phyloP scores from a whole-genome alignment of 2,888 invertebrate genomes.

The Cremastinae sp. region DNA sequence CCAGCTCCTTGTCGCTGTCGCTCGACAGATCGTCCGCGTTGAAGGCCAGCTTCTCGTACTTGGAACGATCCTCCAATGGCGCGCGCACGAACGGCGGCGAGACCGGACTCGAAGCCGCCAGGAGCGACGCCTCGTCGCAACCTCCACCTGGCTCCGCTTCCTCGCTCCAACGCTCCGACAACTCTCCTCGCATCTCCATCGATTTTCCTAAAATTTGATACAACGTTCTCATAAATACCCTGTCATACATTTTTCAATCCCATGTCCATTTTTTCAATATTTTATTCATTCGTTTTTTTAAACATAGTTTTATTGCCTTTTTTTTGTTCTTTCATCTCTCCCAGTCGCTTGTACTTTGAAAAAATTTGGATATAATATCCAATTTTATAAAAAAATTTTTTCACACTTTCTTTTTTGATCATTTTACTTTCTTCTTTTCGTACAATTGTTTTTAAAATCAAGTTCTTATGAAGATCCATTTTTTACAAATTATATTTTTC shows the following conservation, averaged over 20 bases:
- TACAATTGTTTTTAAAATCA: too few relatives aligned
- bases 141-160: constrained; percentile 67
- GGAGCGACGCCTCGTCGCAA: constrained; percentile 80
- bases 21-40: constrained; percentile 83
- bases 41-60: constrained; percentile 88
- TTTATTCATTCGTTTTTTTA: too few relatives aligned
- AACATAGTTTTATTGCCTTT: too few relatives aligned
- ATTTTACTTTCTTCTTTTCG: too few relatives aligned
- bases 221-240: constrained; percentile 16
- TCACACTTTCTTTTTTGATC: too few relatives aligned
- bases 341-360: too few relatives aligned
- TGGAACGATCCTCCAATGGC: constrained; percentile 87
- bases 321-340: too few relatives aligned
- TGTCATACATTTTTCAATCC: neutral
- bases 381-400: too few relatives aligned
- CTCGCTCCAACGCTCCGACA: constrained; percentile 72
- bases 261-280: neutral
- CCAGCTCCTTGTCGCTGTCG: constrained; percentile 79
- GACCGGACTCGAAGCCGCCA: constrained; percentile 76
- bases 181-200: constrained; percentile 62
- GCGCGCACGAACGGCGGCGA: constrained; percentile 84
- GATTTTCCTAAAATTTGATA: constrained; percentile 71
- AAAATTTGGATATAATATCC: neutral
- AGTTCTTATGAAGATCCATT: too few relatives aligned
- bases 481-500: too few relatives aligned